phyloP scores from a whole-genome alignment of 2,797 vertebrate species.

The Lepidocolaptes lacrymiger region DNA sequence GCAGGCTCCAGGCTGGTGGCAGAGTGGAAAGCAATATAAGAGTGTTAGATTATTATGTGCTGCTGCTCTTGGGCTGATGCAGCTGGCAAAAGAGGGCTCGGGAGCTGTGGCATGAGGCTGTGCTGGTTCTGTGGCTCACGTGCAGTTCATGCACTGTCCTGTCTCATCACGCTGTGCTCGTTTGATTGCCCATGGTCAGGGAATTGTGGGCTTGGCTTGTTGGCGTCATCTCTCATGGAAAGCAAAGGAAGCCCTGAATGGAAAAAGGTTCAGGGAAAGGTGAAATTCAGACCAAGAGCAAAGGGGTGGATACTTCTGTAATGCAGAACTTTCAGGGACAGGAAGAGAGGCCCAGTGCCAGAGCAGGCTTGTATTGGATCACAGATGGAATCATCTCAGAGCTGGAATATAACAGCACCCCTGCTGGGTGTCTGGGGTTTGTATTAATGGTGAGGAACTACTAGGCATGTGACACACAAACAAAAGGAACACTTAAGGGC shows the following conservation, averaged over 20 bases:
- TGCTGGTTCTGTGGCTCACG: not conserved
- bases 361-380: not conserved
- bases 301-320: not conserved
- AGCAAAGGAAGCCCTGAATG: not conserved
- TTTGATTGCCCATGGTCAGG: fast-evolving
- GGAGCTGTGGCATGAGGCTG: not conserved
- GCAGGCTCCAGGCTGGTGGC: not conserved
- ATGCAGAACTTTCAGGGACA: not conserved
- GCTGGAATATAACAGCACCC: not conserved
- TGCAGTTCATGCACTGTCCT: fast-evolving
- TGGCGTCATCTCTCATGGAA: not conserved
- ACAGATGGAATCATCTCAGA: not conserved
- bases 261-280: not conserved
- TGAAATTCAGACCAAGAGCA: not conserved
- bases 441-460: not conserved
- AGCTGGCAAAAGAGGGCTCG: not conserved
- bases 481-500: not conserved
- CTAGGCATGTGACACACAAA: not conserved
- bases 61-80: not conserved
- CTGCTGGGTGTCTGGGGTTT: not conserved
- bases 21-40: not conserved
- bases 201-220: not conserved
- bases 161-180: fast-evolving
- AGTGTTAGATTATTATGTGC: not conserved
- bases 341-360: not conserved